phyloP scores from a whole-genome alignment of 1,140 invertebrate species.

The Solenopsis fugax region DNA sequence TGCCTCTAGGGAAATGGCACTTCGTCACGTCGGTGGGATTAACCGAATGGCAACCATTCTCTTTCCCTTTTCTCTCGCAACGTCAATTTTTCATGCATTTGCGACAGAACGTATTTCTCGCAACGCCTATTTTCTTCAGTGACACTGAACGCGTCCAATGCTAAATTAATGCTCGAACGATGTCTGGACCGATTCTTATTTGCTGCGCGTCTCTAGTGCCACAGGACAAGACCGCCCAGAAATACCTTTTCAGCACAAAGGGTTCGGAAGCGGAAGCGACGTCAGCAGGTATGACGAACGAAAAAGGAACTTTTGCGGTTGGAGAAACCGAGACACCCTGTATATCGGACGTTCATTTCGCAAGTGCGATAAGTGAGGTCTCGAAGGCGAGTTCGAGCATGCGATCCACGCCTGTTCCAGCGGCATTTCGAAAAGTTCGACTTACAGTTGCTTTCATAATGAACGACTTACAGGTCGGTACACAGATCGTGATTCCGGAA shows the following conservation, averaged over 20 bases:
- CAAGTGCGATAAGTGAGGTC: conserved; percentile 9
- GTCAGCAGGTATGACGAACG: not conserved
- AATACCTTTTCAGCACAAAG: conserved; percentile 1
- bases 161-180: not conserved
- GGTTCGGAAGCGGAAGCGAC: not conserved
- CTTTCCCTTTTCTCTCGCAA: not conserved
- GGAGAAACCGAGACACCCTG: not conserved
- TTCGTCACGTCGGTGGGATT: not conserved
- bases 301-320: not conserved
- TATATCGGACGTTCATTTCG: not conserved
- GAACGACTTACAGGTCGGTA: not conserved
- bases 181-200: not conserved
- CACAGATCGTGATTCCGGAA: conserved; percentile 1
- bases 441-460: conserved; percentile 3
- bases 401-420: not conserved
- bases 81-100: conserved; percentile 5
- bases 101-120: not conserved
- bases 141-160: not conserved
- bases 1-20: not conserved
- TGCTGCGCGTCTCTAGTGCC: not conserved
- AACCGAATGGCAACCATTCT: not conserved
- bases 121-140: not conserved
- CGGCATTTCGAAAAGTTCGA: not conserved
- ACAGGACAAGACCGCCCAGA: not conserved
- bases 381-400: not conserved